Base-by-base conservation (phyloP, 2,113 vertebrate species). In the Prionailurus bengalensis region DNA sequence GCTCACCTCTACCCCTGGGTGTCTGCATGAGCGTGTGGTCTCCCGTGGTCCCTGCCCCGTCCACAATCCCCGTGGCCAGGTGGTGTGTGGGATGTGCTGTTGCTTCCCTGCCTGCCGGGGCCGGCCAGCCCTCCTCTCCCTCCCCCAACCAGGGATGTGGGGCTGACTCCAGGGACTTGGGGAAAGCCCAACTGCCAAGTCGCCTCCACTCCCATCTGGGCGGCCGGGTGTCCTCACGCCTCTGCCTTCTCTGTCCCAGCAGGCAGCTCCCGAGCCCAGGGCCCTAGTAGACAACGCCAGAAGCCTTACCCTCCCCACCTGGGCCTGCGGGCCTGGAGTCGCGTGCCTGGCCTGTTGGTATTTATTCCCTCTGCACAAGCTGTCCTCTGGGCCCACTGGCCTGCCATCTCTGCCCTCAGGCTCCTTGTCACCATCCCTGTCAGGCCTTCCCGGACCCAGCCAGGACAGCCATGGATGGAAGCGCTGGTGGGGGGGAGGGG, bases 261-360 rank as follows among this genome's bases (percentile, higher is more conserved):
- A 17, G 94, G 88, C 79, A 61, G 65, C n/a, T 21, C 92, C 89
- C 61, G 2, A 88, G 6, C 79, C 16, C 25, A 82, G 88, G 78
- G 80, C 81, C 74, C 81, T 48, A n/a, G 36, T 76, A 87, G 94
- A 91, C 91, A 97, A 76, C 96, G 82, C 97, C 96, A 13, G 95
- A 21, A 98, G 98, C 98, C 98, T 99, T 98, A 98, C 81, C 42
- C 36, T 82, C 66, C 89, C 68, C 51, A 25, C 88, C 79, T 82
- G 96, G 98, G 96, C 97, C 98, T 93, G 0, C 96, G 4, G 97
- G 98, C 98, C 98, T 97, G 45, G 88, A 93, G 97, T 87, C 80
- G 81, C 12, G 97, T 97, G 98, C 98, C 98, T 98, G 98, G 98
- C 98, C 98, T 93, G 97, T 97, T 98, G 96, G 98, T 98, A 98